Base-by-base conservation (phyloP, 1,140 invertebrate species). In the Bombyx mandarina region DNA sequence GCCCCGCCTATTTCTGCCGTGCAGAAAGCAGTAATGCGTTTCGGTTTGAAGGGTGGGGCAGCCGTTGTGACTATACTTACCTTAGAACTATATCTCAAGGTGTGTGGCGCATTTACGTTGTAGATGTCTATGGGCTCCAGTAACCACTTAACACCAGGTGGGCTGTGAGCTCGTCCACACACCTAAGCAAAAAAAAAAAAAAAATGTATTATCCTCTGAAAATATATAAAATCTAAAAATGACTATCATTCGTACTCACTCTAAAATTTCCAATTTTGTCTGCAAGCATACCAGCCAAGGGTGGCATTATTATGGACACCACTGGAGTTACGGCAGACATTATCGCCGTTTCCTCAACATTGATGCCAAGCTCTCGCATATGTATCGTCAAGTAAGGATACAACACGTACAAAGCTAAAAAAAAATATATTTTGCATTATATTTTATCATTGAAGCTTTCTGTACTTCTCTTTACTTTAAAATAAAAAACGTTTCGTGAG, bases 301-400 rank as follows among this genome's bases (percentile, higher is more conserved):
- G 94, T 26, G 94, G 93, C 89, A 94, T 94, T 43, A 95, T 84
- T 60, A 95, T 93, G 43, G 92, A 92, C 1, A 94, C 89, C 54
- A 95, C 90, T 1, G 95, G 94, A 51, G 93, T 94, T 2, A 95
- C 89, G 5, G 94, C 93, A 12, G 93, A 95, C 91, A 96, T 96
- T 62, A 96, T 93, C n/a, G 94, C 94, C 1, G 94, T 94, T 87
- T 97, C 94, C 77, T 94, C 92, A 7, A 94, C 91, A 59, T 93
- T 93, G 67, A 96, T 93, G 52, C 95, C 95, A 52, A 96, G 77
- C 72, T 94, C 92, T 64, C 93, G 90, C 94, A 96, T 96, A 76
- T 96, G 95, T 54, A 96, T 93, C 2, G 94, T 94, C 69, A 96
- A 84, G 80, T 95, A 97, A 2, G 95, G 95, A 73, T 96, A 93